Conservation (phyloP, 2,797 vertebrate genomes). For the Chloroceryle inda region DNA sequence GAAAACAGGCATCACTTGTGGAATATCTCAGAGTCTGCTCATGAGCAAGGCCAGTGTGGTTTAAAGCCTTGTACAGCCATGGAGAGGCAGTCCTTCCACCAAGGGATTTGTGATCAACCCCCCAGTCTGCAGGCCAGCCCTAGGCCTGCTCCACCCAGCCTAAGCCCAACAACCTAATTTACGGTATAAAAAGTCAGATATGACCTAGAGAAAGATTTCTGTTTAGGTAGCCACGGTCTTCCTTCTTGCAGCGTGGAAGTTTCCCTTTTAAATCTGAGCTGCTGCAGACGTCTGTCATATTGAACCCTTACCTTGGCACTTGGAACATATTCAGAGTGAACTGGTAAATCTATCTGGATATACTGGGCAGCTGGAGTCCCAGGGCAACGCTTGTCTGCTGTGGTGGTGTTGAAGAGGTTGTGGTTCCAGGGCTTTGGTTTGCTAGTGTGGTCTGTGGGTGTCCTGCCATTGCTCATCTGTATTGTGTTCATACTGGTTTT, state of each 20-base stretch:
- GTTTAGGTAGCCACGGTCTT: neutral
- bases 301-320: neutral
- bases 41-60: accelerated
- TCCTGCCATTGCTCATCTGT: neutral
- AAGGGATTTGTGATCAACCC: neutral
- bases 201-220: neutral
- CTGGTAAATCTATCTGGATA: neutral
- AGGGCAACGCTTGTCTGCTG: neutral
- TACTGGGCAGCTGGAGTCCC: neutral
- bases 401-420: neutral
- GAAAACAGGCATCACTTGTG: neutral
- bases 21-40: neutral
- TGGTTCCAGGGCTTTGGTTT: neutral
- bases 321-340: neutral
- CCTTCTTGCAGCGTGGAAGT: neutral
- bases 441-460: neutral
- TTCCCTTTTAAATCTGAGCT: neutral
- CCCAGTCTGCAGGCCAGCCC: neutral
- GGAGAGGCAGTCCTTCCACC: neutral
- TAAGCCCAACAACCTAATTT: neutral
- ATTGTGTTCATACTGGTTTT: neutral
- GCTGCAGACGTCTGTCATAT: neutral
- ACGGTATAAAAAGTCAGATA: neutral
- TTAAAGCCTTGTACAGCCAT: neutral
- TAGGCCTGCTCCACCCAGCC: neutral